phyloP scores from a whole-genome alignment of 2,888 invertebrate species.

The Dryocosmus kuriphilus region DNA sequence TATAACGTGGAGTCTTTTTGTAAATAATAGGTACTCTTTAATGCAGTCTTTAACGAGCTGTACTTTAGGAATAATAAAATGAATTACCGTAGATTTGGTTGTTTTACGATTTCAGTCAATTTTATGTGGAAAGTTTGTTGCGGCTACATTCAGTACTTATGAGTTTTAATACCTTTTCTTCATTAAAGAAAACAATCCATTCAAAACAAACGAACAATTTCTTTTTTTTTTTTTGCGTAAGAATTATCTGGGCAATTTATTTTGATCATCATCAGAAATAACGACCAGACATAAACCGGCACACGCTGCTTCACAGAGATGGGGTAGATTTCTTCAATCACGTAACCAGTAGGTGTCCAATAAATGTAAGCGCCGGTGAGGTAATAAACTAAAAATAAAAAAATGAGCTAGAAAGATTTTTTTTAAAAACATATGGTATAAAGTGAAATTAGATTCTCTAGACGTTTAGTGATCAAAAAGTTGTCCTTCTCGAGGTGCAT shows the following conservation, averaged over 20 bases:
- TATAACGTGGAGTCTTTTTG: neutral
- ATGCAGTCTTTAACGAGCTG: neutral
- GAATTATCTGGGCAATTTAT: neutral
- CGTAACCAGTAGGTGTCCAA: constrained; percentile 33
- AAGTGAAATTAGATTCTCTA: neutral
- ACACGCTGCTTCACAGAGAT: constrained; percentile 11
- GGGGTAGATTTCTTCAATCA: constrained; percentile 34
- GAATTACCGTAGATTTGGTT: neutral
- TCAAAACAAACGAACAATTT: neutral
- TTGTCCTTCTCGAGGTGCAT: neutral
- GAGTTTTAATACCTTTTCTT: neutral
- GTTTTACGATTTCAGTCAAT: constrained; percentile 10
- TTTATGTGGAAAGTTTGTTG: neutral
- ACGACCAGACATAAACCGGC: constrained; percentile 10
- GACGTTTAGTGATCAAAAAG: neutral
- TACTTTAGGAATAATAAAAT: constrained; percentile 1
- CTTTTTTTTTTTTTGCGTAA: neutral
- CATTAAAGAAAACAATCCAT: neutral
- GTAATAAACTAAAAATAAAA: constrained; percentile 23
- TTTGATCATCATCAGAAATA: neutral
- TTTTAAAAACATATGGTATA: neutral
- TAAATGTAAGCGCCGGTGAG: neutral
- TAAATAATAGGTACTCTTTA: constrained; percentile 7
- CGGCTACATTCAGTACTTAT: neutral
- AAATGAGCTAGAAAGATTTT: neutral